A percentile compares a stretch with the other conserved stretches of the same genome.
Evolutionary conservation across 2,797 vertebrate genomes (phyloP).

Genomic region (Neosilurus hyrtlii): DNA sequence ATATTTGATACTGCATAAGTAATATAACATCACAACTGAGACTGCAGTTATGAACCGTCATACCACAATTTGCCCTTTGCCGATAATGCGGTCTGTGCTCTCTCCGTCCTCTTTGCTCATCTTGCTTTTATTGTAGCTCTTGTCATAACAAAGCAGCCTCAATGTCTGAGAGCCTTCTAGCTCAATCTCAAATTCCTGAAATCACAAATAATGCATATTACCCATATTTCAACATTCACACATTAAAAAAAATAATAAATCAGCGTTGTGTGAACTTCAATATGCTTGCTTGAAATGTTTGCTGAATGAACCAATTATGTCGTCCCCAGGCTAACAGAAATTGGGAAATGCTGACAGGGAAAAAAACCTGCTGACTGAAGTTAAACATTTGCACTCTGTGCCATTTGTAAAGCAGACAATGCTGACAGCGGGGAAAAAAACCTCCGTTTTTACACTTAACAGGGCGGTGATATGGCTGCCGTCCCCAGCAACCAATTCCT

Average conservation of each 20-base stretch:
- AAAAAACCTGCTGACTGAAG: neutral
- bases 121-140: constrained; percentile 83
- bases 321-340: neutral
- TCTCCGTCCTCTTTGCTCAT: constrained; percentile 81
- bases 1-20: neutral
- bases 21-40: neutral
- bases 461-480: no score
- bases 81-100: constrained; percentile 80
- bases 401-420: neutral
- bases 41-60: constrained; percentile 54
- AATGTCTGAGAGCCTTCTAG: constrained; percentile 87
- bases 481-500: no score
- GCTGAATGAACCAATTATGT: neutral
- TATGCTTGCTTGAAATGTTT: neutral
- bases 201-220: neutral
- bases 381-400: neutral
- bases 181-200: constrained; percentile 89
- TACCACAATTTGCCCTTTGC: constrained; percentile 89
- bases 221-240: neutral
- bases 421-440: neutral
- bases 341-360: neutral
- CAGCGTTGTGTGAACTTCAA: neutral
- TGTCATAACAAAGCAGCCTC: constrained; percentile 85
- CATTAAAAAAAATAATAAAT: neutral
- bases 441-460: no score